Percentiles rank a stretch among this genome's conserved stretches.
phyloP scores from a whole-genome alignment of 2,113 vertebrate species.

The Gila orcuttii region DNA sequence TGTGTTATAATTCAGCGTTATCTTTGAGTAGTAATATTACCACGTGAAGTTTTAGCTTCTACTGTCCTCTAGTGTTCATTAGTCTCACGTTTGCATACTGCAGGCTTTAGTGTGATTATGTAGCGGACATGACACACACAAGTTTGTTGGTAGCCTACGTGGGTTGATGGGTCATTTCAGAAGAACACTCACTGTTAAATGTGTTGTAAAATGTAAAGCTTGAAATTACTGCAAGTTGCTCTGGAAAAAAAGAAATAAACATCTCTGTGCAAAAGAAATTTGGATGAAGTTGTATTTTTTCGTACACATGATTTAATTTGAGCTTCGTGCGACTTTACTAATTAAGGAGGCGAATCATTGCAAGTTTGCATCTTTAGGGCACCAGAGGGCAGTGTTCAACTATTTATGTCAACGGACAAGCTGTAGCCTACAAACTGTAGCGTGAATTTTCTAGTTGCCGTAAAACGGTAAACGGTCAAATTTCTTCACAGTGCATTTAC shows the following conservation, averaged over 20 bases:
- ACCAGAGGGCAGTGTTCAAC: conserved; percentile 38
- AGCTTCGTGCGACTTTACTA: neutral
- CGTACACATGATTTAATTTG: neutral
- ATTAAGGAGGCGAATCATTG: neutral
- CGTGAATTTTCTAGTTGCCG: too few relatives aligned
- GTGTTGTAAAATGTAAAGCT: neutral
- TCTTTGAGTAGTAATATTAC: neutral
- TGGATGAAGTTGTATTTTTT: neutral
- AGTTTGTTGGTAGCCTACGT: too few relatives aligned
- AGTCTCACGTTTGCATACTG: neutral
- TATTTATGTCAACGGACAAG: too few relatives aligned
- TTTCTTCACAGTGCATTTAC: neutral
- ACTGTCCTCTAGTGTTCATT: conserved; percentile 30
- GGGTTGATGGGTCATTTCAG: neutral
- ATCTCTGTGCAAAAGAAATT: neutral
- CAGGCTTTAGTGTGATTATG: neutral
- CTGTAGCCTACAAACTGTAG: neutral
- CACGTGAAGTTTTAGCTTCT: neutral
- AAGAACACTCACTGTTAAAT: neutral
- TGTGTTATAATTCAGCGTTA: neutral
- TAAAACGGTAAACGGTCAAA: neutral
- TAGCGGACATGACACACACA: neutral
- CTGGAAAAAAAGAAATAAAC: neutral
- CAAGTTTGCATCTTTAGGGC: neutral
- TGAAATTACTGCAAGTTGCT: neutral